These are phyloP conservation scores for Clitarchus hookeri DNA, from an alignment of 2,888 invertebrate genomes.

Conservation along the genomic window DNA sequence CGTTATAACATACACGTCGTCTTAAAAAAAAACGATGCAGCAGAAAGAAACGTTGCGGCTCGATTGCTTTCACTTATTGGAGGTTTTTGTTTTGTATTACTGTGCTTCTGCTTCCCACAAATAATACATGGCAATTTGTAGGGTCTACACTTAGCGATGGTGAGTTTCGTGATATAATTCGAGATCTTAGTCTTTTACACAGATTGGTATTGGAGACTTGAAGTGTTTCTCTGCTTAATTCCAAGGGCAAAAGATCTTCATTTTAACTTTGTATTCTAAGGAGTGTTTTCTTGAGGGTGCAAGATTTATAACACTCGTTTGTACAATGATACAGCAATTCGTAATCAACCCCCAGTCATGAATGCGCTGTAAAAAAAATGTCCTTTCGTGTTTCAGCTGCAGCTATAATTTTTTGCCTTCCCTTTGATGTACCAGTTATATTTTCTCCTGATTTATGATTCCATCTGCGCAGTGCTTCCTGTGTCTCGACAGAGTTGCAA, in stretches of 20 bases:
- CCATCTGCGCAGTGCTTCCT: background rate
- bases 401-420: too few species aligned
- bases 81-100: background rate
- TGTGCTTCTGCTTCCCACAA: background rate
- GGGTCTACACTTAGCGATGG: background rate
- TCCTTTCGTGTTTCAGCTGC: conserved; percentile 1
- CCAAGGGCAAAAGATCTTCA: background rate
- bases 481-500: background rate
- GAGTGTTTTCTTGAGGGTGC: background rate
- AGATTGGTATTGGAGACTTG: background rate
- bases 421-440: too few species aligned
- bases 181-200: background rate
- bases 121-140: background rate
- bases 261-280: background rate
- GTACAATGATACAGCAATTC: too few species aligned
- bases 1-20: background rate
- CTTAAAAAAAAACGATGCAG: background rate
- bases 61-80: background rate
- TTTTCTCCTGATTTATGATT: too few species aligned
- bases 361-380: background rate
- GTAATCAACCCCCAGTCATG: background rate
- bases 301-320: background rate
- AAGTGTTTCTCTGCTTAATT: background rate
- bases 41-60: background rate
- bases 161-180: background rate